A percentile compares a stretch with the other conserved stretches of the same genome.
Conservation (phyloP, 2,888 invertebrate species). For the Philaethria dido region DNA sequence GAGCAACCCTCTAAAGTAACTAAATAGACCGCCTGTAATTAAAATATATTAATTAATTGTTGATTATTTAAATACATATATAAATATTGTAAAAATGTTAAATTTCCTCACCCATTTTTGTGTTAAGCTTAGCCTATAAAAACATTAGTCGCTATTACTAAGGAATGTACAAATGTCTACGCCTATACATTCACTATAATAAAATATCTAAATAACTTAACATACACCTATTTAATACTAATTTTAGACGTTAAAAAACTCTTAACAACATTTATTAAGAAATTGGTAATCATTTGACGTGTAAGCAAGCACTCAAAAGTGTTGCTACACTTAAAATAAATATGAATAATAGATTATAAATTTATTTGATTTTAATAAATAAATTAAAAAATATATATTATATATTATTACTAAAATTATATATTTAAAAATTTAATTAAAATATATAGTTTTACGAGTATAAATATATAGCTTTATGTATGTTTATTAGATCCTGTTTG, state of each 20-base stretch:
- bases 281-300: slow-evolving; percentile 52
- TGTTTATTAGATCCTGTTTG: too few species aligned
- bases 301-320: slow-evolving; percentile 49
- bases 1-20: slow-evolving; percentile 97
- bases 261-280: slow-evolving; percentile 47
- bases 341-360: slow-evolving; percentile 22
- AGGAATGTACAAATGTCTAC: slow-evolving; percentile 52
- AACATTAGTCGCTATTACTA: slow-evolving; percentile 68
- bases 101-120: slow-evolving; percentile 72
- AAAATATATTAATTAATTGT: slow-evolving; percentile 13
- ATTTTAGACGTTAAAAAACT: slow-evolving; percentile 34
- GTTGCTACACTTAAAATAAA: slow-evolving; percentile 34
- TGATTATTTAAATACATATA: slow-evolving; percentile 5
- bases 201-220: slow-evolving; percentile 22
- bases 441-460: not conserved
- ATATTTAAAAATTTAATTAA: not conserved
- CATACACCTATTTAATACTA: slow-evolving; percentile 34
- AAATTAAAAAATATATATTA: not conserved
- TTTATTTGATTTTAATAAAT: not conserved
- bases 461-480: too few species aligned
- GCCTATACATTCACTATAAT: slow-evolving; percentile 42
- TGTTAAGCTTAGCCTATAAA: slow-evolving; percentile 64
- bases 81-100: slow-evolving; percentile 40
- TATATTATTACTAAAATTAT: too few species aligned
- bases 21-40: slow-evolving; percentile 94